Evolutionary conservation across 2,888 invertebrate species (phyloP).

Genomic region (Apamea monoglypha): DNA sequence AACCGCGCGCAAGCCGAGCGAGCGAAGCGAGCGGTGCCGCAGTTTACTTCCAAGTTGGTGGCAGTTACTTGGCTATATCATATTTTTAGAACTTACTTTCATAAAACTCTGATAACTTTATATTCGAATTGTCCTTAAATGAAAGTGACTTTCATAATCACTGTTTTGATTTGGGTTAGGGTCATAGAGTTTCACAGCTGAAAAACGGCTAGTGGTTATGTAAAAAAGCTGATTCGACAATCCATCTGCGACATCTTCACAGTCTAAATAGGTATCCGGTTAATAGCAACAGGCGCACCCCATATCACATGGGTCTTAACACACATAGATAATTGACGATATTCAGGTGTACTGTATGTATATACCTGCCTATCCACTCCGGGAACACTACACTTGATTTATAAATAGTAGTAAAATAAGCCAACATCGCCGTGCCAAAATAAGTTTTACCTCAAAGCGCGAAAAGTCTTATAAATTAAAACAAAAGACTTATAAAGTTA

Average conservation of each 20-base stretch:
- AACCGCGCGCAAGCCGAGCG: too few species aligned
- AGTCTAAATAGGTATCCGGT: background rate
- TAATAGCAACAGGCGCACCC: background rate
- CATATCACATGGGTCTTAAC: background rate
- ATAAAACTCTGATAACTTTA: too few species aligned
- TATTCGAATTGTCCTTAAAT: too few species aligned
- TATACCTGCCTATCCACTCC: background rate
- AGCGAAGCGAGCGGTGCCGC: too few species aligned
- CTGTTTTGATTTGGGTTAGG: too few species aligned
- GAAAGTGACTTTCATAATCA: too few species aligned
- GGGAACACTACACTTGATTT: too few species aligned
- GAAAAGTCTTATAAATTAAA: conserved; percentile 13
- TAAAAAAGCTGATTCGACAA: background rate
- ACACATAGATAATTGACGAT: background rate
- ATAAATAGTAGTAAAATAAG: background rate
- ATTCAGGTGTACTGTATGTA: background rate
- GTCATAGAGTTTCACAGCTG: background rate
- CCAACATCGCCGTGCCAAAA: background rate
- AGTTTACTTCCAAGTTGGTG: too few species aligned
- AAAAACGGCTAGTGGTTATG: background rate
- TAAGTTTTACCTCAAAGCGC: background rate
- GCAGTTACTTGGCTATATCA: too few species aligned
- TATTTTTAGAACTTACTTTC: too few species aligned
- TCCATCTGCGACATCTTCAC: background rate
- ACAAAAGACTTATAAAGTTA: conserved; percentile 24